Evolutionary conservation across 1,140 invertebrate genomes (phyloP), one percentile per base, ranked within the genome.

Genomic region (Physella acuta): DNA sequence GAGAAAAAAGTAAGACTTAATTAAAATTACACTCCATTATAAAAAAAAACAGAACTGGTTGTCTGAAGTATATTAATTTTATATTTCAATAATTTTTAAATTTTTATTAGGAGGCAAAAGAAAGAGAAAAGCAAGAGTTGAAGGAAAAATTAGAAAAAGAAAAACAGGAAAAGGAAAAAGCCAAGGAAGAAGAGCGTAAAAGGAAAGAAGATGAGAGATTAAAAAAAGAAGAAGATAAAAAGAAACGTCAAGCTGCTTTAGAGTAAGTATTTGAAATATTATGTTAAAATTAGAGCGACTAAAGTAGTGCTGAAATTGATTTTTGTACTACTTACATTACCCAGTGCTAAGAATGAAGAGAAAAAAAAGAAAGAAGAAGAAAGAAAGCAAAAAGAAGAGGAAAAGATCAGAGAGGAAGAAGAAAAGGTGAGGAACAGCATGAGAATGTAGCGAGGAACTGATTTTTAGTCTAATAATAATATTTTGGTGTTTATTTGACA

Each of bases 221-320:
- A 26, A 39, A 59, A 28, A 58, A 51, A 49, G 66, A 68, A 30
- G 66, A 59, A 3, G 55, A 68, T 2, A 68, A 60, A 58, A 59
- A 49, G 56, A 68, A 68, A 60, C 59, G 56, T 16, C 64, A 67
- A 26, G 51, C 52, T 28, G 64, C 28, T 3, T 1, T 68, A 4
- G 66, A 68, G 66, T 68, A 17, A 59, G 66, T 59, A 55, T 39
- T n/a, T n/a, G n/a, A n/a, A n/a, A n/a, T n/a, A n/a, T n/a, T n/a
- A n/a, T n/a, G n/a, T n/a, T n/a, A n/a, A n/a, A n/a, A n/a, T n/a
- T n/a, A n/a, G n/a, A n/a, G n/a, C n/a, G n/a, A n/a, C n/a, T n/a
- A n/a, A 55, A 55, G 53, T 30, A 55, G 26, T 55, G 28, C n/a
- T n/a, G n/a, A 14, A 55, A 55, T 44, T 44, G 39, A 8, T 30